Evolutionary conservation across 2,113 vertebrate species (phyloP).

Genomic region (Macrotus californicus): DNA sequence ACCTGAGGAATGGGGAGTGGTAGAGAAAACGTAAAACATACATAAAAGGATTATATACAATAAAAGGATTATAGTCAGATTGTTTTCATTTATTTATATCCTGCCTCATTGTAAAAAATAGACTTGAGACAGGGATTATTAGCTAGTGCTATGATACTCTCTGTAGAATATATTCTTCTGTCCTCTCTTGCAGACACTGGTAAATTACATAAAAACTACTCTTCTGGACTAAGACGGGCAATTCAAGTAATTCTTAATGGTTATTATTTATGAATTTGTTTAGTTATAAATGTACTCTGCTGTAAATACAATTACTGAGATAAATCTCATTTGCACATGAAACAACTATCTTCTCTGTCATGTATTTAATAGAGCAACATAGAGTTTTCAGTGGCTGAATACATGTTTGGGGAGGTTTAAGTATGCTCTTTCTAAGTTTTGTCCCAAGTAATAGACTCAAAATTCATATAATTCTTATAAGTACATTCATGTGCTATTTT

Average conservation of each 20-base stretch:
- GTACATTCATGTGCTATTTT: background rate
- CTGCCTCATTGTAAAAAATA: too few relatives aligned
- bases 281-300: too few relatives aligned
- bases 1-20: too few relatives aligned
- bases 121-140: too few relatives aligned
- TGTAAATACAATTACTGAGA: background rate
- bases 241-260: background rate
- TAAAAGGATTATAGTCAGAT: too few relatives aligned
- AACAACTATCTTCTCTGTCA: background rate
- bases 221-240: background rate
- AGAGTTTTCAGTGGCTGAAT: background rate
- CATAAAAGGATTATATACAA: too few relatives aligned
- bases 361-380: background rate
- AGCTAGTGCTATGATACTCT: too few relatives aligned
- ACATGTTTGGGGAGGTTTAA: background rate
- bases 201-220: background rate
- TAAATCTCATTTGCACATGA: background rate
- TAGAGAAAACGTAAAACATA: too few relatives aligned
- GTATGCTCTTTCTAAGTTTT: background rate
- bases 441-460: background rate
- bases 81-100: too few relatives aligned
- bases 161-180: background rate
- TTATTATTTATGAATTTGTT: background rate
- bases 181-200: background rate
- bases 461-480: background rate